A percentile compares a stretch with the other conserved stretches of the same genome.
Conservation (phyloP, 2,797 vertebrate genomes). For the Mus caroli region DNA sequence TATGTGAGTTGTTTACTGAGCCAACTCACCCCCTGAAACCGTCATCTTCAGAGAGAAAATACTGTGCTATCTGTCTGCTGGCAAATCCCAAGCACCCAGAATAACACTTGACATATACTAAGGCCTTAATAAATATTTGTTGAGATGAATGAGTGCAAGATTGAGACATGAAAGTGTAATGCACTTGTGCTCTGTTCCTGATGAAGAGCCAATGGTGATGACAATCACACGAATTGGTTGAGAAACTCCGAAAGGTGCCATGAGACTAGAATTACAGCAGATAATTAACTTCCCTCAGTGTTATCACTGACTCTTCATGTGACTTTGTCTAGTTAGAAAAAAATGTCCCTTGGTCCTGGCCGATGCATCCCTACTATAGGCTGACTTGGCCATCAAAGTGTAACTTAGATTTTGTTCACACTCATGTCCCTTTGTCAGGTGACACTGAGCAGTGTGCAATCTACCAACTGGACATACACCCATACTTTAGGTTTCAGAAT, state of each 20-base stretch:
- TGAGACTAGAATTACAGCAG: background rate
- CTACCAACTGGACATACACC: background rate
- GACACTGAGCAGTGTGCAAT: rapidly evolving
- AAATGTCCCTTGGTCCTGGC: background rate
- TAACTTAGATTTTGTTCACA: background rate
- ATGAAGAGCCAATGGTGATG: background rate
- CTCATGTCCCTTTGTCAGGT: background rate
- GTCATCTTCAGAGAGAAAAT: background rate
- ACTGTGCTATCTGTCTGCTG: background rate
- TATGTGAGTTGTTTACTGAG: background rate
- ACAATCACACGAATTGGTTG: background rate
- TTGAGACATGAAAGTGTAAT: background rate
- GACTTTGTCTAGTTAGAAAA: background rate
- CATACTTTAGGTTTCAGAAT: background rate
- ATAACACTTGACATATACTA: background rate
- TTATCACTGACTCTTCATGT: background rate
- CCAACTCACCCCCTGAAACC: background rate
- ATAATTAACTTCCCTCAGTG: background rate
- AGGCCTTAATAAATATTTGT: background rate
- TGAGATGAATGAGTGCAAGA: background rate
- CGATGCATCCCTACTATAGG: background rate
- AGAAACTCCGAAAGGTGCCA: background rate
- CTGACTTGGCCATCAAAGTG: background rate
- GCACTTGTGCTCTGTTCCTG: background rate
- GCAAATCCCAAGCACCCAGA: background rate